phyloP scores from a whole-genome alignment of 2,797 vertebrate species.

The Falco berigora region DNA sequence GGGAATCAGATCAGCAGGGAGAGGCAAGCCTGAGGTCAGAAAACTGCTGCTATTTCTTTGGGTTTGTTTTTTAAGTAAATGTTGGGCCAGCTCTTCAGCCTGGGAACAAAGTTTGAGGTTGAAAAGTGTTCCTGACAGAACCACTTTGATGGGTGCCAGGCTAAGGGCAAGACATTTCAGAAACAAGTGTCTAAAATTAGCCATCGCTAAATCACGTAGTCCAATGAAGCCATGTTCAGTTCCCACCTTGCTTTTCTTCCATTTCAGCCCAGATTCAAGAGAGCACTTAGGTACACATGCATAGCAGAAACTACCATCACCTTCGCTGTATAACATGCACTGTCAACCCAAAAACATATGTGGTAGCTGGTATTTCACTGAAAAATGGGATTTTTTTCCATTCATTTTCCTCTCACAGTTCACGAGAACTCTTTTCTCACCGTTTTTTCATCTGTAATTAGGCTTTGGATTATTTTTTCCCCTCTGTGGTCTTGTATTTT shows the following conservation, averaged over 20 bases:
- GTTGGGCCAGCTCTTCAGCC: not conserved
- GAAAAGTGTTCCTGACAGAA: constrained; percentile 33
- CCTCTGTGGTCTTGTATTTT: not conserved
- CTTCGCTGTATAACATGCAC: not conserved
- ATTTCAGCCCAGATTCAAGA: not conserved
- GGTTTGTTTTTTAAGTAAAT: constrained; percentile 12
- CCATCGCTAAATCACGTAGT: not conserved
- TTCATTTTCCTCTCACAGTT: not conserved
- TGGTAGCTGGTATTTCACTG: not conserved
- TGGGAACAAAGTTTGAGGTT: constrained; percentile 47
- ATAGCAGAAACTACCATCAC: not conserved
- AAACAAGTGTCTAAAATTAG: constrained; percentile 30
- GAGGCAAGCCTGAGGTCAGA: constrained; percentile 34
- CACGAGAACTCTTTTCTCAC: not conserved
- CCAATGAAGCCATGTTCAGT: not conserved
- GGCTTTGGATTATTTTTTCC: not conserved
- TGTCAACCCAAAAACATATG: not conserved
- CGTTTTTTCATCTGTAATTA: not conserved
- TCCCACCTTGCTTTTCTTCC: not conserved
- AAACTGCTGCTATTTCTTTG: constrained; percentile 56
- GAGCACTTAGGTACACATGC: not conserved
- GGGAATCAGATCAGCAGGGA: constrained; percentile 65
- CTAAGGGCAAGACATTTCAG: not conserved
- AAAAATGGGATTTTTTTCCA: not conserved
- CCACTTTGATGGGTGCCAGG: constrained; percentile 9